These are phyloP conservation scores for Cochlearius cochlearius DNA, from an alignment of 2,113 vertebrate genomes.

Conservation along the genomic window DNA sequence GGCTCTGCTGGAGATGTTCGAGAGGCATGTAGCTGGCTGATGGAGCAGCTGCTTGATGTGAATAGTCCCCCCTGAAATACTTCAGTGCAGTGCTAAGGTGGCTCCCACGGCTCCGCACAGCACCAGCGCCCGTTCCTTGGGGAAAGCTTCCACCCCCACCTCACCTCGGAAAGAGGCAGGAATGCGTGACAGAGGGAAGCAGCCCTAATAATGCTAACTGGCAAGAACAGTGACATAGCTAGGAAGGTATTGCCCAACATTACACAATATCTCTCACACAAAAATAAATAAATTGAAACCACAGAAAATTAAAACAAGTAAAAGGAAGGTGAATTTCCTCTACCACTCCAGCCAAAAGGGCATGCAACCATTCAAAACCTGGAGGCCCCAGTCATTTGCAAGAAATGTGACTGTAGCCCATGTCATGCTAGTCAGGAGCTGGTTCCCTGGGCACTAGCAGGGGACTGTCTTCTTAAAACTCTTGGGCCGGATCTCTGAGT, in stretches of 20 bases:
- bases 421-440: not conserved
- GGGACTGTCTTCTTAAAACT: not conserved
- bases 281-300: not conserved
- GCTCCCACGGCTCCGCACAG: rapidly evolving
- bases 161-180: not conserved
- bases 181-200: not conserved
- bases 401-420: not conserved
- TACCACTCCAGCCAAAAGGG: not conserved
- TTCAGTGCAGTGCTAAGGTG: not conserved
- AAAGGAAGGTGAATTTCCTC: constrained; percentile 27
- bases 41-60: not conserved
- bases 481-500: not conserved
- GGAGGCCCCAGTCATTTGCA: not conserved
- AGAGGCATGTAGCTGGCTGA: not conserved
- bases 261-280: not conserved
- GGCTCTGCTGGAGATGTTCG: not conserved
- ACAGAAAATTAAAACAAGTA: not conserved
- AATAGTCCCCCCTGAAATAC: not conserved
- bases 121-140: not conserved
- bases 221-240: constrained; percentile 43
- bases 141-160: not conserved
- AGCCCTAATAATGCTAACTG: constrained; percentile 23
- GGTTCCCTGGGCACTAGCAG: not conserved
- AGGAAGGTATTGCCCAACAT: constrained; percentile 24
- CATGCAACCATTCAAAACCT: not conserved